These are phyloP conservation scores for Ophioderma brevispina DNA, from an alignment of 35 echinoderm and acorn worm genomes.

Conservation along the genomic window DNA sequence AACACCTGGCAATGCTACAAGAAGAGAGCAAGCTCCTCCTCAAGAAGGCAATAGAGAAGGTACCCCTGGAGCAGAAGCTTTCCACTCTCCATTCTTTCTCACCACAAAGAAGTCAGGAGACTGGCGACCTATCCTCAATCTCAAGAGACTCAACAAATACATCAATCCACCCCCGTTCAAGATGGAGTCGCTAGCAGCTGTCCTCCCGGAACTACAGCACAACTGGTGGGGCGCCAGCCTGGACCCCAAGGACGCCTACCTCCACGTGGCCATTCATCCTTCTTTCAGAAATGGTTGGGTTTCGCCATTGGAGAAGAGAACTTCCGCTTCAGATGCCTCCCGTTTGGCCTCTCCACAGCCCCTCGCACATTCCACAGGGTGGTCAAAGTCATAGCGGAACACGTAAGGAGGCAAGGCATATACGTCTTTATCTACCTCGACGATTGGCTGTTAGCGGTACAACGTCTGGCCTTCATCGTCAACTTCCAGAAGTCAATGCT, in stretches of 20 bases:
- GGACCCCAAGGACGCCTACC: too few species aligned
- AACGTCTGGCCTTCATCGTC: conserved; percentile 35
- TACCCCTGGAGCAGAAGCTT: background rate
- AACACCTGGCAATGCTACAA: background rate
- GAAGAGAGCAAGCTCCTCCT: background rate
- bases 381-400: background rate
- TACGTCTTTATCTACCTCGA: conserved; percentile 44
- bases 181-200: too few species aligned
- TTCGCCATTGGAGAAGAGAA: background rate
- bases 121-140: too few species aligned
- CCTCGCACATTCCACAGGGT: conserved; percentile 34
- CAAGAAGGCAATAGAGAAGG: too few species aligned
- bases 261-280: background rate
- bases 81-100: background rate
- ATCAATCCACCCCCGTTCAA: too few species aligned
- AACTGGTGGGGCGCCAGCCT: too few species aligned
- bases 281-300: background rate
- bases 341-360: too few species aligned
- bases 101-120: too few species aligned
- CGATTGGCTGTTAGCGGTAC: too few species aligned
- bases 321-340: conserved; percentile 19
- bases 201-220: too few species aligned
- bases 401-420: conserved; percentile 6
- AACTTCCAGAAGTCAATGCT: too few species aligned
- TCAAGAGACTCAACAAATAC: too few species aligned